Evolutionary conservation across 2,797 vertebrate species (phyloP).

Genomic region (Cottoperca gobio): DNA sequence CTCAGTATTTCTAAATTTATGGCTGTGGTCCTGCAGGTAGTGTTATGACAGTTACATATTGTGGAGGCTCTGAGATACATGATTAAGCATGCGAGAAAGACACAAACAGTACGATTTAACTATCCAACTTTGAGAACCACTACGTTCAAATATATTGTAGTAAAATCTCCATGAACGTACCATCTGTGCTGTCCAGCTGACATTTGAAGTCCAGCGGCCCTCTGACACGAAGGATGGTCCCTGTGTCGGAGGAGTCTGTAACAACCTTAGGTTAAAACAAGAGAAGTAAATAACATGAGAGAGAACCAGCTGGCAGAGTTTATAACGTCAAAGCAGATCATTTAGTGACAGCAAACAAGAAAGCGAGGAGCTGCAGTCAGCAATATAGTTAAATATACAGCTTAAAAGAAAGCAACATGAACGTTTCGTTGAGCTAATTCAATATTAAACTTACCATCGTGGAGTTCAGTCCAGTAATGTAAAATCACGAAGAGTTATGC

Average conservation of each 20-base stretch:
- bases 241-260: slow-evolving; percentile 60
- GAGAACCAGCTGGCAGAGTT: neutral
- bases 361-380: neutral
- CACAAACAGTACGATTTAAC: no score
- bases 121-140: neutral
- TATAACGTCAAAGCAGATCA: neutral
- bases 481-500: neutral
- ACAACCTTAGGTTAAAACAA: slow-evolving; percentile 66
- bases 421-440: neutral
- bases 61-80: neutral
- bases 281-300: neutral
- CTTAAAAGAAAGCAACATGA: neutral
- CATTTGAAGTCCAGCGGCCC: slow-evolving; percentile 92
- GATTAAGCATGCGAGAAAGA: neutral
- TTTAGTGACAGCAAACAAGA: neutral
- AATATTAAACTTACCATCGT: slow-evolving; percentile 65
- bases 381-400: neutral
- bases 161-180: slow-evolving; percentile 74
- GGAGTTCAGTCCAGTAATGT: neutral
- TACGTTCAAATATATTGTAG: no score
- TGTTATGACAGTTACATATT: neutral
- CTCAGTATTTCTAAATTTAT: neutral
- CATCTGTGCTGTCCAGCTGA: slow-evolving; percentile 87
- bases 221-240: slow-evolving; percentile 87
- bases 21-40: neutral